Evolutionary conservation across 2,888 invertebrate genomes (phyloP).

Genomic region (Agrypnus murinus): DNA sequence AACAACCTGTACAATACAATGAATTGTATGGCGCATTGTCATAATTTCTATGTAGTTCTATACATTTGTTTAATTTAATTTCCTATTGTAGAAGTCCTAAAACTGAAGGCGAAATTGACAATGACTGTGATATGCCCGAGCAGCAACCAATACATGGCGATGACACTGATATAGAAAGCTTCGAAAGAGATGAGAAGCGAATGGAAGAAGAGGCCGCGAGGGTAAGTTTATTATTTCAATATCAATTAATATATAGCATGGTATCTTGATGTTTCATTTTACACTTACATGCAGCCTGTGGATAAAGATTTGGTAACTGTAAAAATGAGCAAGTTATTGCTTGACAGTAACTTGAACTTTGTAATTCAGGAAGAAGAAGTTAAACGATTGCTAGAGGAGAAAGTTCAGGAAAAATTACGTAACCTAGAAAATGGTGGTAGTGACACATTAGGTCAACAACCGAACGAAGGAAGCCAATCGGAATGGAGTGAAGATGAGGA

Average conservation of each 20-base stretch:
- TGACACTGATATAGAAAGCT: slow-evolving; percentile 72
- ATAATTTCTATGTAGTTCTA: too few species aligned
- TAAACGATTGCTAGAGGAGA: slow-evolving; percentile 71
- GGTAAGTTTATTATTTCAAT: slow-evolving; percentile 58
- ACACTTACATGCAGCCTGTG: slow-evolving; percentile 64
- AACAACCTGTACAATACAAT: too few species aligned
- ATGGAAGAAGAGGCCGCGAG: slow-evolving; percentile 73
- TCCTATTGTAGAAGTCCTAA: slow-evolving; percentile 54
- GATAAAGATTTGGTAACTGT: slow-evolving; percentile 68
- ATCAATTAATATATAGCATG: background rate
- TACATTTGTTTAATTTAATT: too few species aligned
- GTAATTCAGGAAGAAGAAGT: slow-evolving; percentile 71
- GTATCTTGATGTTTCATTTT: background rate
- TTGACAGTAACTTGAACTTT: slow-evolving; percentile 19
- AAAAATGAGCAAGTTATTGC: slow-evolving; percentile 11
- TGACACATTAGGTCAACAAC: slow-evolving; percentile 57
- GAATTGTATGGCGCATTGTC: too few species aligned
- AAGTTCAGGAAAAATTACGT: slow-evolving; percentile 68
- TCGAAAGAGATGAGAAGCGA: slow-evolving; percentile 73
- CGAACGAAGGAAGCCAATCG: slow-evolving; percentile 81
- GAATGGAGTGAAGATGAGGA: slow-evolving; percentile 86
- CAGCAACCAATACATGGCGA: slow-evolving; percentile 61
- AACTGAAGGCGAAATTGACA: slow-evolving; percentile 62
- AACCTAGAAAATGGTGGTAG: slow-evolving; percentile 62
- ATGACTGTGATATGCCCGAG: slow-evolving; percentile 70